Conservation (phyloP, 2,797 vertebrate genomes). For the Triplophysa yarkandensis region DNA sequence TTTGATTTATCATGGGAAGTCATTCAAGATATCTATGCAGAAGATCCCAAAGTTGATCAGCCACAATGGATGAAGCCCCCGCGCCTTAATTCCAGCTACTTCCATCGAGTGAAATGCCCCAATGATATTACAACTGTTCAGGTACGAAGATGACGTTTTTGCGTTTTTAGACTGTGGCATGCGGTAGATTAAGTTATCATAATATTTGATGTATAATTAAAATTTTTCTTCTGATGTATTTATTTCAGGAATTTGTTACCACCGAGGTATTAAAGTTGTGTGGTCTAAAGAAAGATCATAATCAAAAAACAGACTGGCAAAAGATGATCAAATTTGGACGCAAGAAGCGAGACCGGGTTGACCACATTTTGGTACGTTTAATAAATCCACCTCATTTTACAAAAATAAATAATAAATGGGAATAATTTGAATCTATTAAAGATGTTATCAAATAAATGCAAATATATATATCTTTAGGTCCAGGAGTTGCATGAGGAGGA, state of each 20-base stretch:
- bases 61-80: conserved; percentile 91
- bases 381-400: not conserved
- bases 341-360: conserved; percentile 95
- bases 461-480: conserved; percentile 73
- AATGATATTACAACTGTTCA: conserved; percentile 84
- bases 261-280: conserved; percentile 88
- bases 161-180: not conserved
- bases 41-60: conserved; percentile 87
- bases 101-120: conserved; percentile 84
- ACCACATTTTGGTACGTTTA: conserved; percentile 91
- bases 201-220: not conserved
- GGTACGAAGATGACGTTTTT: conserved; percentile 69
- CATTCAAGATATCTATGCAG: conserved; percentile 90
- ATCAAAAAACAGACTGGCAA: conserved; percentile 95
- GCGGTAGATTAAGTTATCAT: too few species aligned
- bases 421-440: too few species aligned
- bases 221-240: not conserved
- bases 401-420: too few species aligned
- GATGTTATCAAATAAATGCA: not conserved
- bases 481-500: conserved; percentile 98
- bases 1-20: conserved; percentile 95
- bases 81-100: conserved; percentile 81
- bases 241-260: conserved; percentile 79
- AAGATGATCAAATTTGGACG: conserved; percentile 98
- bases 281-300: conserved; percentile 84